phyloP scores from a whole-genome alignment of 2,888 invertebrate genomes.

The Lepidocyrtinus sp. region DNA sequence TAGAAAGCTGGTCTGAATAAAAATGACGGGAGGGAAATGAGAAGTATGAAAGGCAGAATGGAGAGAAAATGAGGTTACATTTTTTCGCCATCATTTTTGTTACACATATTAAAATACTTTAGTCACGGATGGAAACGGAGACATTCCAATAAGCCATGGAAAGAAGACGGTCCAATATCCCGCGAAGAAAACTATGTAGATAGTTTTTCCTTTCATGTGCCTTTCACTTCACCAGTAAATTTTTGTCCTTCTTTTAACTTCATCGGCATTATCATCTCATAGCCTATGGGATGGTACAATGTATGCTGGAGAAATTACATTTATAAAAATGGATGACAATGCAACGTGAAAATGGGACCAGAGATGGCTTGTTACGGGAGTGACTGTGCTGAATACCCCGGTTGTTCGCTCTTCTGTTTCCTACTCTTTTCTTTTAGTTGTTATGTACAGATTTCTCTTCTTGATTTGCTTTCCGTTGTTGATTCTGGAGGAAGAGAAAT shows the following conservation, averaged over 20 bases:
- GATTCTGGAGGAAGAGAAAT: not conserved
- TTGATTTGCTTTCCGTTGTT: constrained; percentile 1
- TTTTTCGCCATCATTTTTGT: too few relatives aligned
- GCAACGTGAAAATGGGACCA: not conserved
- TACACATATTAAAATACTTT: too few relatives aligned
- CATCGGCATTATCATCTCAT: constrained; percentile 5
- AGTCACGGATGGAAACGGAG: too few relatives aligned
- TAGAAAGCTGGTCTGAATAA: too few relatives aligned
- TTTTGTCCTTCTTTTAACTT: too few relatives aligned
- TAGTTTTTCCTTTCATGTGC: too few relatives aligned
- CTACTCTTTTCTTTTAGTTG: not conserved
- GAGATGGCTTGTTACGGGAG: not conserved
- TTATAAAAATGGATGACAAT: constrained; percentile 12
- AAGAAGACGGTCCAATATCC: too few relatives aligned
- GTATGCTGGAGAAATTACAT: constrained; percentile 8
- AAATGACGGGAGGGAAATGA: not conserved
- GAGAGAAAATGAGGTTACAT: too few relatives aligned
- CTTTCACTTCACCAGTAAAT: too few relatives aligned
- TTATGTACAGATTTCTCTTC: constrained; percentile 13
- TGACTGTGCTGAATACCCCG: not conserved
- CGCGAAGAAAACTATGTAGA: too few relatives aligned
- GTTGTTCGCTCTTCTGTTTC: not conserved
- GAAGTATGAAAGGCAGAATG: too few relatives aligned
- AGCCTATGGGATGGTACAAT: not conserved
- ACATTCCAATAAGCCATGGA: too few relatives aligned